Evolutionary conservation across 2,888 invertebrate species (phyloP).

Genomic region (Panzeria rudis): DNA sequence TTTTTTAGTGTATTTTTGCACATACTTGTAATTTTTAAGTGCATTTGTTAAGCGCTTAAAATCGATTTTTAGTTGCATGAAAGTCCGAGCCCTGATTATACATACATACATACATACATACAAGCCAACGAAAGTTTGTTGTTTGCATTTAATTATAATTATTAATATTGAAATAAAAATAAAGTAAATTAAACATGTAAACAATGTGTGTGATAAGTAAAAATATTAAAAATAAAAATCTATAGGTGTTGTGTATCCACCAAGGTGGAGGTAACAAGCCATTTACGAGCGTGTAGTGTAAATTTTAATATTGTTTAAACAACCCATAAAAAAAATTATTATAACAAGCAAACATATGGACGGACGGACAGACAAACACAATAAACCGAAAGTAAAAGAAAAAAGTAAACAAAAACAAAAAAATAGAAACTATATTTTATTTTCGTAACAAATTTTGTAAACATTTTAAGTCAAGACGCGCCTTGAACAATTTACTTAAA

Average conservation of each 20-base stretch:
- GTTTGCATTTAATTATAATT: conserved; percentile 49
- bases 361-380: conserved; percentile 16
- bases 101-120: neutral
- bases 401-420: conserved; percentile 6
- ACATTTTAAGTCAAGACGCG: conserved; percentile 67
- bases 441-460: conserved; percentile 64
- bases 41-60: no score
- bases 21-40: no score
- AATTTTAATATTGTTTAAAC: conserved; percentile 66
- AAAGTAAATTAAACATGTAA: neutral
- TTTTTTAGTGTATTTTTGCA: no score
- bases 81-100: no score
- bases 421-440: conserved; percentile 64
- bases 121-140: neutral
- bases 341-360: conserved; percentile 46
- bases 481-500: conserved; percentile 67
- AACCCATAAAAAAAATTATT: conserved; percentile 60
- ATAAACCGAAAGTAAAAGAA: conserved; percentile 43
- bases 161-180: conserved; percentile 52
- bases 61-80: no score
- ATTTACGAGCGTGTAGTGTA: conserved; percentile 47
- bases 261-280: conserved; percentile 52
- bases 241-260: no score
- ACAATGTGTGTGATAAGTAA: conserved; percentile 12
- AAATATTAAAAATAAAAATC: conserved; percentile 34